A percentile compares a stretch with the other conserved stretches of the same genome.
These are phyloP conservation scores for Chloropsis cyanopogon DNA, from an alignment of 2,113 vertebrate species.

Conservation along the genomic window DNA sequence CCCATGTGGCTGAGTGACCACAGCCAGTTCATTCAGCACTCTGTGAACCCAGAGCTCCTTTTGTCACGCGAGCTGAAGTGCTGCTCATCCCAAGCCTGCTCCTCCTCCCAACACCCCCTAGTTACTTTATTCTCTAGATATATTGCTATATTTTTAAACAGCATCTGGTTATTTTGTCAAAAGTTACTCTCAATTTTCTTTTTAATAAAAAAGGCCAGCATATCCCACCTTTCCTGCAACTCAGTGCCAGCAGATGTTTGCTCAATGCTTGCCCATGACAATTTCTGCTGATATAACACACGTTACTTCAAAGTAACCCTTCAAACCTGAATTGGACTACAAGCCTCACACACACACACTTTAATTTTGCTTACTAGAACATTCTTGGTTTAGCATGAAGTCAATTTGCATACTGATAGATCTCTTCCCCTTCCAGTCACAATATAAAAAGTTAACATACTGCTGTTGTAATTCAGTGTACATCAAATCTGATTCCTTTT, in stretches of 20 bases:
- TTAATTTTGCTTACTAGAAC: constrained; percentile 2
- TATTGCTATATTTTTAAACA: not conserved
- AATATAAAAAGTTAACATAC: not conserved
- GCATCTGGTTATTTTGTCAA: not conserved
- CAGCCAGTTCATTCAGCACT: not conserved
- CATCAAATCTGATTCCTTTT: not conserved
- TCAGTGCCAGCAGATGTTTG: not conserved
- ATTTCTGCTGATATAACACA: not conserved
- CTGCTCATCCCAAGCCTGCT: not conserved
- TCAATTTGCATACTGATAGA: constrained; percentile 29
- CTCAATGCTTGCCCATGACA: not conserved
- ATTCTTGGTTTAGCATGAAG: not conserved
- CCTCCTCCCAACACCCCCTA: not conserved
- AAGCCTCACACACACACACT: not conserved
- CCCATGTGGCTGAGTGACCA: not conserved
- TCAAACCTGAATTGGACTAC: not conserved
- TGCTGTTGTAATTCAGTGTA: not conserved
- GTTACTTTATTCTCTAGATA: not conserved
- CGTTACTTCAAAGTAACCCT: not conserved
- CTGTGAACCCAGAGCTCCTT: not conserved
- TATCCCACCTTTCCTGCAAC: not conserved
- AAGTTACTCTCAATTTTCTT: not conserved
- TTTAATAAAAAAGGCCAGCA: not conserved
- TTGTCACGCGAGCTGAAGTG: rapidly evolving
- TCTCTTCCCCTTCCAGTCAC: constrained; percentile 12